A percentile compares a stretch with the other conserved stretches of the same genome.
Conservation (phyloP, 2,888 invertebrate genomes). For the Pimpla rufipes region DNA sequence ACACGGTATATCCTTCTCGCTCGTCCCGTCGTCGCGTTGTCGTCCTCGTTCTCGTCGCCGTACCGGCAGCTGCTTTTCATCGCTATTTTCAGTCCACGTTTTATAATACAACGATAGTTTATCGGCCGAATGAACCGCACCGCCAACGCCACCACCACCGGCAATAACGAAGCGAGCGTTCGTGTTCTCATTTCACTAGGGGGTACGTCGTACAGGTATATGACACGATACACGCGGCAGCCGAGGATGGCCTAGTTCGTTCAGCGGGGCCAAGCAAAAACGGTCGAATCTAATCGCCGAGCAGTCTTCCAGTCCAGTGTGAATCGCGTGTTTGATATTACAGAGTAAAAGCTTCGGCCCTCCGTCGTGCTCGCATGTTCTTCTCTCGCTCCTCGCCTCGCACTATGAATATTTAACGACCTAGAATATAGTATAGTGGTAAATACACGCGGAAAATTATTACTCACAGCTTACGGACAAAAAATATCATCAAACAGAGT, state of each 20-base stretch:
- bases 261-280: conserved; percentile 24
- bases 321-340: conserved; percentile 22
- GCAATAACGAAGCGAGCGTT: conserved; percentile 50
- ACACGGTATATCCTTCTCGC: neutral
- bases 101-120: conserved; percentile 44
- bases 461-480: neutral
- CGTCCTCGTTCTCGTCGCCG: conserved; percentile 4
- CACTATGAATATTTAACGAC: neutral
- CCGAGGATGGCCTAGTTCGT: conserved; percentile 59
- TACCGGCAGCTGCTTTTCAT: conserved; percentile 26
- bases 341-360: conserved; percentile 4
- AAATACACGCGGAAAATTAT: neutral
- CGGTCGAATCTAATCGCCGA: conserved; percentile 40
- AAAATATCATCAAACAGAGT: neutral
- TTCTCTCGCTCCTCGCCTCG: neutral
- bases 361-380: neutral
- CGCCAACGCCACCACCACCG: conserved; percentile 4
- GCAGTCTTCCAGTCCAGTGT: conserved; percentile 25
- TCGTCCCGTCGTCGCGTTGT: conserved; percentile 6
- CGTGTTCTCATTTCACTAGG: conserved; percentile 60
- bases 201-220: conserved; percentile 9
- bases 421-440: conserved; percentile 1
- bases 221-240: conserved; percentile 12
- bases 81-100: conserved; percentile 40
- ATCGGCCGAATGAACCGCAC: conserved; percentile 48